Base-by-base conservation (phyloP, 2,888 invertebrate genomes). In the Slavum lentiscoides region DNA sequence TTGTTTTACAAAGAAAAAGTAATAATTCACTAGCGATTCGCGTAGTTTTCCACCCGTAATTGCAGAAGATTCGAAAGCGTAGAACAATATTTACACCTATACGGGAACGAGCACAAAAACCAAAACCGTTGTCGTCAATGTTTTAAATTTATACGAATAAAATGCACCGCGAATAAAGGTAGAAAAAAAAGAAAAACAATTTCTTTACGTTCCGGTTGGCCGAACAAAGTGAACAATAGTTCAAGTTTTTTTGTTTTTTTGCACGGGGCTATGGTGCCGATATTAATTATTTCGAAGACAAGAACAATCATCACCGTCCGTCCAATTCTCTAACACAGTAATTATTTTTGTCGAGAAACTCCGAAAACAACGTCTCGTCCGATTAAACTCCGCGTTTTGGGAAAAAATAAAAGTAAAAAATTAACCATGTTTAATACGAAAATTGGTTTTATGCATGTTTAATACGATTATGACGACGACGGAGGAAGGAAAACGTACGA, bases 121-220 rank as follows among this genome's bases (percentile, higher is more conserved):
- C 17, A 37, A 55, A 9, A 15, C 19, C 61, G 49, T 74, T 2
- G 3, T 6, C 64, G 15, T 74, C 62, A 53, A 49, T 74, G 37
- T 30, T 74, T 30, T 30, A 30, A 53, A 37, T 53, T 15, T 62
- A n/a, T n/a, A n/a, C 19, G 23, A 43, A n/a, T 59, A 21, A 23
- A 23, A 6, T 15, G 9, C 11, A 19, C 15, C 8, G n/a, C 15
- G 15, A 17, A 74, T 30, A 62, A 74, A 23, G 37, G 43, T 1
- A 55, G n/a, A n/a, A n/a, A n/a, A n/a, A n/a, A n/a, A n/a, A n/a
- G n/a, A n/a, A 74, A 55, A 64, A 74, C 21, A 64, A 64, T 74
- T 64, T 55, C n/a, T 74, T 74, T 74, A 64, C 55, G 21, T 55
- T 53, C 74, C 55, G 55, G 64, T 74, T 37, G 73, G 64, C 64